A percentile compares a stretch with the other conserved stretches of the same genome.
Conservation (phyloP, 2,113 vertebrate species). For the Clarias gariepinus region DNA sequence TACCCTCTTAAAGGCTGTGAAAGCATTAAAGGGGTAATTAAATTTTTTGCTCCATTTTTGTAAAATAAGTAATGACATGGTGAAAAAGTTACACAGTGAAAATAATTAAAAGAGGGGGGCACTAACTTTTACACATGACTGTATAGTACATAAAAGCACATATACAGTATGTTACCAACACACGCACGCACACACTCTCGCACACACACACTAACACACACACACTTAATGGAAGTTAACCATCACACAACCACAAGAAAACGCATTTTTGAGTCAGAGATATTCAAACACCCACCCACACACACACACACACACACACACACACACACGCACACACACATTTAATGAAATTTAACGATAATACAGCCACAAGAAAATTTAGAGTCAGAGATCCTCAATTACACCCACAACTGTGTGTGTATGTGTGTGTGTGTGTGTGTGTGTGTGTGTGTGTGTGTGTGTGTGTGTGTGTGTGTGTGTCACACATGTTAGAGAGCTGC, state of each 20-base stretch:
- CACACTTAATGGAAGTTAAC: no score
- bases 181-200: not conserved
- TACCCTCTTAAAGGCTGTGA: no score
- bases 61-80: no score
- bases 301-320: no score
- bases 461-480: slow-evolving; percentile 8
- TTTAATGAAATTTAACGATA: not conserved
- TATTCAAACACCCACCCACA: no score
- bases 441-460: not conserved
- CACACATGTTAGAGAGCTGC: not conserved
- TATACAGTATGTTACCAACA: not conserved
- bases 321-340: slow-evolving; percentile 5
- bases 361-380: not conserved
- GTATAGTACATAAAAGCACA: not conserved
- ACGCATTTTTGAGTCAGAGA: no score
- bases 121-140: no score
- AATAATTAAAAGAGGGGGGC: no score
- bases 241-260: no score
- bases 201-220: slow-evolving; percentile 3
- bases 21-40: no score
- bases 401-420: not conserved
- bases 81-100: no score
- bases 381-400: not conserved
- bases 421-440: not conserved
- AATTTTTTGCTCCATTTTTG: no score